Conservation (phyloP, 2,797 vertebrate species). For the Petrocephalus sullivani region DNA sequence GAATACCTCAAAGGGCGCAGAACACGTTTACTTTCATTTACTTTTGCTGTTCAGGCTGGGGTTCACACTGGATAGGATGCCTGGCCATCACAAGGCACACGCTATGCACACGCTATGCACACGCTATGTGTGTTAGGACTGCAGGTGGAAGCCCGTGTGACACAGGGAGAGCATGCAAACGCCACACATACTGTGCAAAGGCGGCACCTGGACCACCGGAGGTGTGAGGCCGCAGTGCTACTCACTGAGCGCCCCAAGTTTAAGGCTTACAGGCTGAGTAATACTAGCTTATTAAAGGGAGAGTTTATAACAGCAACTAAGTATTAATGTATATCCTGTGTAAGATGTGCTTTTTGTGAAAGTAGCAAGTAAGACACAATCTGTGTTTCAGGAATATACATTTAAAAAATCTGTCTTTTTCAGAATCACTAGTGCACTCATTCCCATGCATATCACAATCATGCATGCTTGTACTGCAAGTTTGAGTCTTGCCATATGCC, state of each 20-base stretch:
- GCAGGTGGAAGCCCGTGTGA: not conserved
- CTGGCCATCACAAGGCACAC: not conserved
- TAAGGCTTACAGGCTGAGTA: not conserved
- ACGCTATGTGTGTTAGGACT: not conserved
- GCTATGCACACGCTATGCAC: not conserved
- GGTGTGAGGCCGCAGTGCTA: not conserved
- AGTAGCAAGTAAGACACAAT: not conserved
- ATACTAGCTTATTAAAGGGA: not conserved
- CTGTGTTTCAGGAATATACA: not conserved
- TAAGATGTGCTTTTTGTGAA: not conserved
- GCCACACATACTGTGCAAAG: too few species aligned
- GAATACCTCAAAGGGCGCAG: too few species aligned
- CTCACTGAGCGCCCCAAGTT: not conserved
- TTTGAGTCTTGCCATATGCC: not conserved
- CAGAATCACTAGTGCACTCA: not conserved
- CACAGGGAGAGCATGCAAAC: not conserved
- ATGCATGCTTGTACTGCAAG: not conserved
- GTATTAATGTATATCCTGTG: not conserved
- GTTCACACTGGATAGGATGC: too few species aligned
- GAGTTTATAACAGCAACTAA: not conserved
- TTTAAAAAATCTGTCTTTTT: not conserved
- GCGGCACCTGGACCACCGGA: too few species aligned
- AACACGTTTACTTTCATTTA: too few species aligned
- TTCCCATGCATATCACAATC: not conserved
- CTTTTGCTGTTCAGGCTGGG: too few species aligned